phyloP scores from a whole-genome alignment of 2,113 vertebrate genomes.

The Chlorodrepanis virens region DNA sequence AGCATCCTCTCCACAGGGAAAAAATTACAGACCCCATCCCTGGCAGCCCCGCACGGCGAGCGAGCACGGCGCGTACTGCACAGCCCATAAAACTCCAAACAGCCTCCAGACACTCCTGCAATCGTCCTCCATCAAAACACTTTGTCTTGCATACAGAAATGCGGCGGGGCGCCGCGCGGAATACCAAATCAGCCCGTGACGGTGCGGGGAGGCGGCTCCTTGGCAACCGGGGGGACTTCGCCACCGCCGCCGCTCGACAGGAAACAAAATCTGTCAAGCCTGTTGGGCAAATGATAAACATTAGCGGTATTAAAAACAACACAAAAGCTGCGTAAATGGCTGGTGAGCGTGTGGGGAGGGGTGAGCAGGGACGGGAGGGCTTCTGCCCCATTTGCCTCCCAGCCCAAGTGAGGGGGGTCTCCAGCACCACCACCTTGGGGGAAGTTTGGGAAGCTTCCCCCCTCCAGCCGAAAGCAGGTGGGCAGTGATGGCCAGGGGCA shows the following conservation, averaged over 20 bases:
- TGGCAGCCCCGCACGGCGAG: background rate
- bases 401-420: background rate
- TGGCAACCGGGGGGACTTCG: constrained; percentile 93
- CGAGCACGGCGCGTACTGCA: constrained; percentile 81
- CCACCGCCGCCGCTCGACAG: constrained; percentile 86
- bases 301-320: constrained; percentile 72
- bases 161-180: constrained; percentile 90
- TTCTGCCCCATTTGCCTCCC: background rate
- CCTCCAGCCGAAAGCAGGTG: background rate
- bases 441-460: constrained; percentile 59
- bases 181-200: constrained; percentile 99
- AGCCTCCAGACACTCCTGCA: constrained; percentile 94
- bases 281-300: constrained; percentile 87
- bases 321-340: constrained; percentile 70
- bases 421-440: background rate
- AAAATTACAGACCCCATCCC: constrained; percentile 85
- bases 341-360: constrained; percentile 8
- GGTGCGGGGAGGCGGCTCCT: constrained; percentile 93
- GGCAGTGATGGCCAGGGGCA: background rate
- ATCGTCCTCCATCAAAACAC: constrained; percentile 99
- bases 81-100: constrained; percentile 96
- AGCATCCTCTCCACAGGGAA: constrained; percentile 73
- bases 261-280: constrained; percentile 84
- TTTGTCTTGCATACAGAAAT: constrained; percentile 99
- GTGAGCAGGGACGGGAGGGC: background rate